Evolutionary conservation across 1,140 invertebrate genomes (phyloP), one percentile per base, ranked within the genome.

Genomic region (Melanaphis sacchari): DNA sequence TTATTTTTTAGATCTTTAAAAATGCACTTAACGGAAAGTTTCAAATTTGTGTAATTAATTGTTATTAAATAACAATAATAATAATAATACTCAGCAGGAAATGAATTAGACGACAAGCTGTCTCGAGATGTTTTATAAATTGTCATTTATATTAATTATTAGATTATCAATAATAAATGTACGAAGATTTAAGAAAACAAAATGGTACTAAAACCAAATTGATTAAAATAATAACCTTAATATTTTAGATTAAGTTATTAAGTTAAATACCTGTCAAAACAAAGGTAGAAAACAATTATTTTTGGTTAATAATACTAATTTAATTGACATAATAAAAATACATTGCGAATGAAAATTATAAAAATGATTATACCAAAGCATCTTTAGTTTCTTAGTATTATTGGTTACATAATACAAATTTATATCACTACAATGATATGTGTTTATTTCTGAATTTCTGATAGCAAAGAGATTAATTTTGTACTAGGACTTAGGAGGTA

Each of bases 191-290:
- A 76, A 76, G n/a, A 15, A n/a, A 76, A 76, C 59, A 76, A 18
- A 76, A 76, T 76, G 59, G 31, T n/a, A 76, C 15, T 76, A 76
- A 76, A 76, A n/a, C 59, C n/a, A 76, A n/a, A n/a, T 76, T n/a
- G 59, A 76, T 76, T 76, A n/a, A 76, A n/a, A 76, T 76, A n/a
- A 76, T 76, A 5, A 76, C 9, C 31, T 66, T 66, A n/a, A 66
- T 66, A 15, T 76, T n/a, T 76, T 76, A n/a, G 26, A 76, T 76
- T 31, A 76, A 76, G 59, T n/a, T n/a, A 76, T 76, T 31, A 76
- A 76, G 59, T n/a, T n/a, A 18, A 76, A 76, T 76, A 76, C 59
- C n/a, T 76, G 59, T n/a, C 59, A 76, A n/a, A 76, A 76, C 59
- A 76, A 76, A n/a, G 15, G 15, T n/a, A n/a, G n/a, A n/a, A n/a